Evolutionary conservation across 2,888 invertebrate species (phyloP).

Genomic region (Abscondita cerata): DNA sequence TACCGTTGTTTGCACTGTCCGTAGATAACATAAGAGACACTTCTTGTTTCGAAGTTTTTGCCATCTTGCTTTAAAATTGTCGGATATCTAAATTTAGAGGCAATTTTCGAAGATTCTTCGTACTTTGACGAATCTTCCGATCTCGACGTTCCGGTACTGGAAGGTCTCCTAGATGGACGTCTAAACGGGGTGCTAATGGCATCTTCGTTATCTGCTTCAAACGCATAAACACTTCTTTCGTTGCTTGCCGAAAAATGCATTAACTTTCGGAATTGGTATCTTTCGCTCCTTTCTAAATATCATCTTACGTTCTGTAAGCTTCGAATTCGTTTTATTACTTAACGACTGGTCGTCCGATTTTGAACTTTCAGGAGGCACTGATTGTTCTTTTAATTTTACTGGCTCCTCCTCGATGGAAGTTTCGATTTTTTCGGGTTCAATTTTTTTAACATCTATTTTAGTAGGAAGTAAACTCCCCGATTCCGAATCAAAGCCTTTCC

Average conservation of each 20-base stretch:
- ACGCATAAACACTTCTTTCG: slow-evolving; percentile 75
- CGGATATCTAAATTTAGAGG: slow-evolving; percentile 50
- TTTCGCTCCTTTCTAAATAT: slow-evolving; percentile 66
- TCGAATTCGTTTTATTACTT: slow-evolving; percentile 17
- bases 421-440: slow-evolving; percentile 12
- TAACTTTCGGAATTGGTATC: slow-evolving; percentile 58
- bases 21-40: slow-evolving; percentile 56
- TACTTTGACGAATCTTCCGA: slow-evolving; percentile 57
- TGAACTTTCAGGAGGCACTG: not conserved
- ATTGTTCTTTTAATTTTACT: not conserved
- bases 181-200: slow-evolving; percentile 67
- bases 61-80: slow-evolving; percentile 43
- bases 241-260: slow-evolving; percentile 73
- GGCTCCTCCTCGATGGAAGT: slow-evolving; percentile 1
- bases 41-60: slow-evolving; percentile 40
- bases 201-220: slow-evolving; percentile 71
- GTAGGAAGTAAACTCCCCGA: not conserved
- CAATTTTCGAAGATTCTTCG: slow-evolving; percentile 48
- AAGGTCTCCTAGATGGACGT: slow-evolving; percentile 59
- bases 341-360: too few relatives aligned
- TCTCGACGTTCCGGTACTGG: slow-evolving; percentile 58
- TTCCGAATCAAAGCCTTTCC: slow-evolving; percentile 11
- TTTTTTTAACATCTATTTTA: not conserved
- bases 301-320: slow-evolving; percentile 54
- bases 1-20: slow-evolving; percentile 57